Evolutionary conservation across 2,888 invertebrate species (phyloP), one percentile per base, ranked within the genome.

Genomic region (Acleris holmiana): DNA sequence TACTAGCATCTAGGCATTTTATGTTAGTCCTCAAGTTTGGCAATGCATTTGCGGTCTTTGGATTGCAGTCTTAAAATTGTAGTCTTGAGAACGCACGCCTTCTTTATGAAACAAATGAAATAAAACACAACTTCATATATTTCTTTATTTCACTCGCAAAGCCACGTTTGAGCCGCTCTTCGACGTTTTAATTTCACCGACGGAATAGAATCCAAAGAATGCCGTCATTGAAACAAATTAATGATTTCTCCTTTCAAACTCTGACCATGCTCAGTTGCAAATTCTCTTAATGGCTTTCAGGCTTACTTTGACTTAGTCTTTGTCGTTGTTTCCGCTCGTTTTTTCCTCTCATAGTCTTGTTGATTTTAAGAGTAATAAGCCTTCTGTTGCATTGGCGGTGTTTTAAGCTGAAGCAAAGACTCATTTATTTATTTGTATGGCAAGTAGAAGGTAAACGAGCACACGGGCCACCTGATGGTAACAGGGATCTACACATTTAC

Each of bases 141-240:
- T 15, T 21, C 21, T 15, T 4, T 53, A 35, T 35, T 18, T 47
- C 40, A 21, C 40, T 19, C 46, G 7, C 23, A 15, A 44, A 44
- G 40, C 40, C 13, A 41, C 44, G 18, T 41, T 44, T 29, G 53
- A 46, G 15, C n/a, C 18, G 13, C 2, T 53, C 53, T 29, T 46
- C 53, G 53, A 61, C 53, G n/a, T 61, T 61, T 61, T 61, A 53
- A 61, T 61, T 53, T 29, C 29, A 19, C 13, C 17, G 19, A 47
- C n/a, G 21, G 57, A 58, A 57, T 8, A 41, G 44, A 55, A 53
- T 53, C 46, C 46, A 35, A 61, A 61, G 60, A 61, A 61, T 61
- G 60, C 60, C 60, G 46, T 21, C 46, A 53, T 21, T 61, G 60
- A n/a, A 61, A 53, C 60, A 61, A 61, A 61, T 61, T 53, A 61